phyloP scores from a whole-genome alignment of 2,797 vertebrate genomes.

The Florisuga fusca region DNA sequence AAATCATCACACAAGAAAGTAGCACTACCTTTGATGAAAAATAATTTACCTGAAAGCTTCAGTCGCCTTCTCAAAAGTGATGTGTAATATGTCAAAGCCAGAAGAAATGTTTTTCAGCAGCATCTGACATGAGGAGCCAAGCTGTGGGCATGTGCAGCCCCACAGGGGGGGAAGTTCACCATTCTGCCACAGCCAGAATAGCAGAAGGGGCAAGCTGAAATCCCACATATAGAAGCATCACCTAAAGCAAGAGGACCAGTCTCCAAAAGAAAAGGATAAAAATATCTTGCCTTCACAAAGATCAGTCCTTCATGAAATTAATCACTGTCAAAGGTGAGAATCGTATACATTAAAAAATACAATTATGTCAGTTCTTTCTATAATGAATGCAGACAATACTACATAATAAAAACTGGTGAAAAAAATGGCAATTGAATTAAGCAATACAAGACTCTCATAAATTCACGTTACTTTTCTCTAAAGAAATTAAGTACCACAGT shows the following conservation, averaged over 20 bases:
- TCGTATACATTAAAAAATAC: background rate
- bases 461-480: background rate
- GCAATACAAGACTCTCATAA: background rate
- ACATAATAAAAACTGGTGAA: background rate
- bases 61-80: background rate
- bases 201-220: background rate
- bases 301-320: background rate
- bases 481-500: conserved; percentile 37
- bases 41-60: background rate
- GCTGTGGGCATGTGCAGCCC: background rate
- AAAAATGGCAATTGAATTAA: background rate
- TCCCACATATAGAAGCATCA: background rate
- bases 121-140: background rate
- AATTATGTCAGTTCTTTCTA: background rate
- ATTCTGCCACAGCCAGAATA: background rate
- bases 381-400: background rate
- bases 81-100: background rate
- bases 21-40: background rate
- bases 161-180: background rate
- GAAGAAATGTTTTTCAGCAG: background rate
- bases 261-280: background rate
- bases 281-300: background rate
- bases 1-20: background rate
- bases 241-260: background rate
- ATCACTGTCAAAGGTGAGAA: background rate